phyloP scores from a whole-genome alignment of 2,113 vertebrate genomes.

The Saccopteryx bilineata region DNA sequence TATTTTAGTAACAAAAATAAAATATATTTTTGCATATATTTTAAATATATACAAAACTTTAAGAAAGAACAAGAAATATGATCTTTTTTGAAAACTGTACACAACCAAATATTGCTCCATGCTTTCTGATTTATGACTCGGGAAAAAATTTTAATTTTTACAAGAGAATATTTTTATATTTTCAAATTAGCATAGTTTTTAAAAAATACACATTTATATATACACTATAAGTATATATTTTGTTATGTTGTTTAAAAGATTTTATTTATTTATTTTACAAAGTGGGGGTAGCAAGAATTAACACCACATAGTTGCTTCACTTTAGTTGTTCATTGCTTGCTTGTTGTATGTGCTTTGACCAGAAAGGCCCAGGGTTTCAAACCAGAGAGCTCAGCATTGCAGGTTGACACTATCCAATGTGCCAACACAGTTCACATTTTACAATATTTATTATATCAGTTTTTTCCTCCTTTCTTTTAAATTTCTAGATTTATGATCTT shows the following conservation, averaged over 20 bases:
- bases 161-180: not conserved
- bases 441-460: not conserved
- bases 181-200: not conserved
- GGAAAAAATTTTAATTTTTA: not conserved
- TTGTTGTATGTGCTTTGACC: too few relatives aligned
- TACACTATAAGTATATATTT: too few relatives aligned
- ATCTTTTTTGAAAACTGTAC: not conserved
- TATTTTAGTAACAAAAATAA: too few relatives aligned
- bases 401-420: too few relatives aligned
- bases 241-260: too few relatives aligned
- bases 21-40: not conserved
- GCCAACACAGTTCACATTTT: not conserved
- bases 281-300: too few relatives aligned
- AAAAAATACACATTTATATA: not conserved
- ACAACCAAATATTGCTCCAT: not conserved
- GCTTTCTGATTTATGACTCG: not conserved
- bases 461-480: not conserved
- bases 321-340: too few relatives aligned
- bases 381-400: too few relatives aligned
- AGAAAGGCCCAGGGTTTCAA: too few relatives aligned
- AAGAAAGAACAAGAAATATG: not conserved
- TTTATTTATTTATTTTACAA: too few relatives aligned
- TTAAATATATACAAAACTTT: not conserved
- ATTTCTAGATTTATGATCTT: not conserved
- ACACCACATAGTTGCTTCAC: too few relatives aligned